A percentile compares a stretch with the other conserved stretches of the same genome.
phyloP scores from a whole-genome alignment of 1,140 invertebrate species.

The Lordiphosa collinella region DNA sequence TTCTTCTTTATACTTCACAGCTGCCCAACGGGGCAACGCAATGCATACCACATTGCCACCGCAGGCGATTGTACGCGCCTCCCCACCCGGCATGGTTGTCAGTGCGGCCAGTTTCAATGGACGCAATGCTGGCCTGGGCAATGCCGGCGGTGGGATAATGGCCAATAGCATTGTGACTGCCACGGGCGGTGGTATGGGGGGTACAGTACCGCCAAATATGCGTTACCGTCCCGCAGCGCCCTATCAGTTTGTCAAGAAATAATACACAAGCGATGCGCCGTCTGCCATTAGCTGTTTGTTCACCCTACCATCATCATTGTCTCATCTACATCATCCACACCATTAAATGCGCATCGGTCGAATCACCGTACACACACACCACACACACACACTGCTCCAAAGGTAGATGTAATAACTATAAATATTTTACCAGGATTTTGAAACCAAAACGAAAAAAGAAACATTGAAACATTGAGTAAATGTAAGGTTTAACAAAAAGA shows the following conservation, averaged over 20 bases:
- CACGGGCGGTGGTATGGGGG: constrained; percentile 56
- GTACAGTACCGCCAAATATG: constrained; percentile 54
- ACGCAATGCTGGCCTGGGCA: constrained; percentile 58
- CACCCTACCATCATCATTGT: constrained; percentile 37
- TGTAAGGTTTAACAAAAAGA: constrained; percentile 26
- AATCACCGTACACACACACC: constrained; percentile 7
- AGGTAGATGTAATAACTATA: constrained; percentile 72
- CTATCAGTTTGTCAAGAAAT: constrained; percentile 78
- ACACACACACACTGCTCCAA: constrained; percentile 61
- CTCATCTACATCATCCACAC: constrained; percentile 20
- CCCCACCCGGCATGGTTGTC: constrained; percentile 68
- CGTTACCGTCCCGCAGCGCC: constrained; percentile 70
- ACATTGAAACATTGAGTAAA: constrained; percentile 43
- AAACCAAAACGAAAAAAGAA: constrained; percentile 30
- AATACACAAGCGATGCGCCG: constrained; percentile 65
- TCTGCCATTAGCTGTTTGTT: constrained; percentile 65
- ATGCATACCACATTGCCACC: constrained; percentile 73
- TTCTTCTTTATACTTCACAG: constrained; percentile 17
- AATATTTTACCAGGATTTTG: constrained; percentile 20
- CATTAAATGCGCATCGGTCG: constrained; percentile 15
- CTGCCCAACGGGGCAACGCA: constrained; percentile 67
- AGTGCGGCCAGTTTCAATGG: constrained; percentile 72
- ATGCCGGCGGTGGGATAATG: constrained; percentile 62
- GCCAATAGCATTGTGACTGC: constrained; percentile 63
- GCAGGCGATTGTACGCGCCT: constrained; percentile 70